Evolutionary conservation across 1,140 invertebrate species (phyloP).

Genomic region (Drosophila parabipectinata): DNA sequence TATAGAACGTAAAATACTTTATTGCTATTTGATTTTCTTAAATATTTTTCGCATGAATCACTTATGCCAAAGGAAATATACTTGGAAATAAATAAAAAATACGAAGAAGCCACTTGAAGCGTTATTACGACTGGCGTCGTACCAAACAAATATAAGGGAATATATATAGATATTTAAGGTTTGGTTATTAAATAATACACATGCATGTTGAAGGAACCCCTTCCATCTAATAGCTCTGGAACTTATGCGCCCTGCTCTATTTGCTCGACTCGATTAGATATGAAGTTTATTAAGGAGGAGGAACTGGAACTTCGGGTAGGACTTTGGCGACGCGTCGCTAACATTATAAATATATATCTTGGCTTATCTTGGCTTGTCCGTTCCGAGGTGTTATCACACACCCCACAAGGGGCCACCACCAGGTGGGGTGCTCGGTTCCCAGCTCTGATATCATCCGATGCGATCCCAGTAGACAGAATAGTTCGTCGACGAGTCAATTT

Average conservation of each 20-base stretch:
- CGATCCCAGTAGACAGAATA: not conserved
- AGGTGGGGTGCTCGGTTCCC: conserved; percentile 33
- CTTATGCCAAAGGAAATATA: conserved; percentile 12
- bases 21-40: conserved; percentile 45
- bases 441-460: conserved; percentile 16
- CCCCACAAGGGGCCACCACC: conserved; percentile 17
- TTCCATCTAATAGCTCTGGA: conserved; percentile 48
- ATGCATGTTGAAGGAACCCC: conserved; percentile 44
- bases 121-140: conserved; percentile 25
- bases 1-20: conserved; percentile 22
- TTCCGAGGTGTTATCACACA: conserved; percentile 51
- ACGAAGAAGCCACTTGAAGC: conserved; percentile 49
- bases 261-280: conserved; percentile 70
- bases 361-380: conserved; percentile 61
- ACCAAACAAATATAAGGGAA: not conserved
- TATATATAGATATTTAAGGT: not conserved
- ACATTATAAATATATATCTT: conserved; percentile 68
- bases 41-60: conserved; percentile 60
- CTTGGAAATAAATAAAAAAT: conserved; percentile 20
- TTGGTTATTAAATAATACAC: conserved; percentile 49
- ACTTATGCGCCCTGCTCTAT: conserved; percentile 54
- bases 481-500: conserved; percentile 46
- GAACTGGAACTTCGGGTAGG: conserved; percentile 35
- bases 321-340: conserved; percentile 44
- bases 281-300: conserved; percentile 27